Base-by-base conservation (phyloP, 2,888 invertebrate species). In the Sepioteuthis lessoniana region DNA sequence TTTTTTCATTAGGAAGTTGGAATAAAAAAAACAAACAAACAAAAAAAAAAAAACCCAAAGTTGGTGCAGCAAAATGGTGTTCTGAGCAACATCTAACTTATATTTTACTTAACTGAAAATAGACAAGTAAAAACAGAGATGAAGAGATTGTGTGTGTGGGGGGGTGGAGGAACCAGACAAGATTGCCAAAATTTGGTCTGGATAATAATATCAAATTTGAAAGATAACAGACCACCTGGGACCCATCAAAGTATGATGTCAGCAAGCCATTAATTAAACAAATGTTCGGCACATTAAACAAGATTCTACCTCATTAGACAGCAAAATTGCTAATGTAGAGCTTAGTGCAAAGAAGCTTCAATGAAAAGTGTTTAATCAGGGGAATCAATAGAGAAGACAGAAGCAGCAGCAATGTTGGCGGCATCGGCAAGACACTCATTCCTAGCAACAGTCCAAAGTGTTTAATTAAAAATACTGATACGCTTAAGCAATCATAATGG, bases 271-370 rank as follows among this genome's bases (percentile, higher is more conserved):
- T 76, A 76, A 76, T 76, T 76, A 76, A 76, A 76, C 76, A 76
- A 76, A 76, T 76, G 76, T 35, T 76, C 76, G 76, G 76, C 76
- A 76, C 76, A 76, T 76, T 76, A 76, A 76, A 13, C 76, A 76
- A 76, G n/a, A 76, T 76, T 76, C 76, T 76, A 76, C n/a, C 76
- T 76, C 76, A 76, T 76, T 76, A 76, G 76, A 76, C 76, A 76
- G 76, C n/a, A 76, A 76, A n/a, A 76, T 76, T 76, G 76, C 16
- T 76, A 76, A 76, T 76, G 76, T 76, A 76, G 76, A 76, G 16
- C 16, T n/a, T 76, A 76, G 76, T 76, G 76, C 76, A 76, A n/a
- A n/a, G 76, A 76, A 76, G 76, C 13, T 25, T 10, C 76, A 76
- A 76, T 76, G 76, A 76, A 76, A 76, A n/a, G 76, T 76, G 76